Evolutionary conservation across 2,113 vertebrate genomes (phyloP).

Genomic region (Spilogale gracilis): DNA sequence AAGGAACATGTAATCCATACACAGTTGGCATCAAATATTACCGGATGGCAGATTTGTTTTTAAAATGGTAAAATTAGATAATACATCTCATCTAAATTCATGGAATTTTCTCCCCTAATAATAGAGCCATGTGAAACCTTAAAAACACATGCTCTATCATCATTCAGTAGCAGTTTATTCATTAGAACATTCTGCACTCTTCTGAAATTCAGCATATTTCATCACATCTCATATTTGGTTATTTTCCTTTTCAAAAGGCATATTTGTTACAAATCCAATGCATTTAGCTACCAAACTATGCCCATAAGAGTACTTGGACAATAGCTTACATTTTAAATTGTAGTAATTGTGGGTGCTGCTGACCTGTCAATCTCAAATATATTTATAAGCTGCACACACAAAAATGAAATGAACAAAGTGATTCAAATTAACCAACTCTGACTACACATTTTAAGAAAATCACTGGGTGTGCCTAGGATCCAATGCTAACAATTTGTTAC

Average conservation of each 20-base stretch:
- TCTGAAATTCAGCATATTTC: background rate
- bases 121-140: slow-evolving; percentile 53
- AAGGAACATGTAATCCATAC: slow-evolving; percentile 58
- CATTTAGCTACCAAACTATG: slow-evolving; percentile 46
- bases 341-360: slow-evolving; percentile 47
- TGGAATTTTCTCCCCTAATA: slow-evolving; percentile 57
- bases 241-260: slow-evolving; percentile 67
- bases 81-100: slow-evolving; percentile 74
- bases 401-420: slow-evolving; percentile 75
- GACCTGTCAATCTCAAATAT: slow-evolving; percentile 69
- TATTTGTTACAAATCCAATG: background rate
- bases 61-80: slow-evolving; percentile 74
- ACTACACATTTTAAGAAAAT: slow-evolving; percentile 80
- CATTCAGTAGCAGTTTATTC: slow-evolving; percentile 57
- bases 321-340: background rate
- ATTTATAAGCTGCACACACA: slow-evolving; percentile 75
- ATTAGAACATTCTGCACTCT: slow-evolving; percentile 63
- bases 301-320: slow-evolving; percentile 17
- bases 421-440: slow-evolving; percentile 81
- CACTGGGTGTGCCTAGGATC: slow-evolving; percentile 78
- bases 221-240: slow-evolving; percentile 25
- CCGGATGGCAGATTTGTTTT: slow-evolving; percentile 68
- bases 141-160: slow-evolving; percentile 60
- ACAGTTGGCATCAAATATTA: slow-evolving; percentile 65
- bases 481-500: slow-evolving; percentile 81